Evolutionary conservation across 2,888 invertebrate species (phyloP).

Genomic region (Euzetes globulus): DNA sequence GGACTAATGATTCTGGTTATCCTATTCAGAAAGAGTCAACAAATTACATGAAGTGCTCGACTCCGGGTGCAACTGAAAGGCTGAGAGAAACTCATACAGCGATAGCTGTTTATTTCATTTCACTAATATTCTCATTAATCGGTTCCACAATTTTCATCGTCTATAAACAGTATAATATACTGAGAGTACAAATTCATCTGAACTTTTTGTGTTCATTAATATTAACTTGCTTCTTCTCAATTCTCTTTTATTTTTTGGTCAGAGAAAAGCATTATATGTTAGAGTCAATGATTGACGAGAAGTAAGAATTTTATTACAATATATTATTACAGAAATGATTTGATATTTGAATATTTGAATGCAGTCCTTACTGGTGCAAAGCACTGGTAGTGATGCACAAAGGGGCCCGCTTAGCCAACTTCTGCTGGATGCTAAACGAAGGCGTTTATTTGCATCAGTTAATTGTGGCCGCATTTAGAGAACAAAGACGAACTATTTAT

Average conservation of each 20-base stretch:
- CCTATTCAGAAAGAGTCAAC: constrained; percentile 48
- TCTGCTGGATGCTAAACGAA: constrained; percentile 62
- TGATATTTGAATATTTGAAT: no score
- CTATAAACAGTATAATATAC: constrained; percentile 50
- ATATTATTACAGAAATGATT: neutral
- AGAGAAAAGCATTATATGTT: constrained; percentile 31
- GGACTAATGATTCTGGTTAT: constrained; percentile 40
- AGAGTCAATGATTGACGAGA: constrained; percentile 33
- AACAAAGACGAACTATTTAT: constrained; percentile 50
- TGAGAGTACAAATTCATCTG: constrained; percentile 55
- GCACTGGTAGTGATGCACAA: constrained; percentile 55
- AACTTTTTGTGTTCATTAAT: constrained; percentile 57
- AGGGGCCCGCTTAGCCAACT: constrained; percentile 56
- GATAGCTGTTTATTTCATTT: constrained; percentile 52
- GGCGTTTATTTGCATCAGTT: constrained; percentile 60
- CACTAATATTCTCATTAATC: constrained; percentile 54
- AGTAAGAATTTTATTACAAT: constrained; percentile 16
- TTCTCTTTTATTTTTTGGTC: constrained; percentile 52
- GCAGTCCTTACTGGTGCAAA: constrained; percentile 49
- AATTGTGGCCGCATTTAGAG: constrained; percentile 59
- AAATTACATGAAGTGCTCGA: constrained; percentile 55
- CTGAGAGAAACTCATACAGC: constrained; percentile 53
- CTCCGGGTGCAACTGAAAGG: constrained; percentile 53
- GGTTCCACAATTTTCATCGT: constrained; percentile 55
- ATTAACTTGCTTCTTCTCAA: constrained; percentile 55